Conservation (phyloP, 1,140 invertebrate genomes). For the Helicoverpa zea region DNA sequence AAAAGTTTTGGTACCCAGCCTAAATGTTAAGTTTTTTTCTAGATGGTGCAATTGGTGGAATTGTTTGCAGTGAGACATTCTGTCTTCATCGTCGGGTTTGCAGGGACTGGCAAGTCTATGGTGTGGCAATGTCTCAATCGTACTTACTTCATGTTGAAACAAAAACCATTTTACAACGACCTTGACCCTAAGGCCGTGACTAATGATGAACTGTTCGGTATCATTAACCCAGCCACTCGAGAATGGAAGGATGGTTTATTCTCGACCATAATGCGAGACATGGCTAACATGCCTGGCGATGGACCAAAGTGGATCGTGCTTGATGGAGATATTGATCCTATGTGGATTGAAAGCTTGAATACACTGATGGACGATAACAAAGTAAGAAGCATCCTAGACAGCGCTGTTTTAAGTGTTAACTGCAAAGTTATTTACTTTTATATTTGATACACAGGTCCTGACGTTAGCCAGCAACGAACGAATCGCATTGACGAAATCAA, state of each 20-base stretch:
- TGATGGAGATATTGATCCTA: constrained; percentile 98
- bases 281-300: constrained; percentile 94
- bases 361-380: constrained; percentile 96
- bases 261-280: constrained; percentile 97
- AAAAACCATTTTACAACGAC: constrained; percentile 95
- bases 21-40: constrained; percentile 24
- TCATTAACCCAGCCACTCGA: constrained; percentile 97
- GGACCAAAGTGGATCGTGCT: constrained; percentile 98
- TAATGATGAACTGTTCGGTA: constrained; percentile 98
- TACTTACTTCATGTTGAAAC: constrained; percentile 92
- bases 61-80: constrained; percentile 97
- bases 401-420: not conserved
- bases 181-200: constrained; percentile 98
- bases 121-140: constrained; percentile 96
- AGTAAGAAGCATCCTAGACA: constrained; percentile 67
- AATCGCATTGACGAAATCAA: constrained; percentile 95
- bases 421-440: constrained; percentile 44
- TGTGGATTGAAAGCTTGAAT: constrained; percentile 98
- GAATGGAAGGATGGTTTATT: constrained; percentile 99
- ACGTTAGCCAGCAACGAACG: constrained; percentile 98
- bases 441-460: constrained; percentile 87
- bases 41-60: constrained; percentile 97
- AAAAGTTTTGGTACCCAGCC: not conserved
- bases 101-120: constrained; percentile 97
- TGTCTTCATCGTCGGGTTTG: constrained; percentile 96